A percentile compares a stretch with the other conserved stretches of the same genome.
Evolutionary conservation across 2,888 invertebrate species (phyloP).

Genomic region (Arge pagana): DNA sequence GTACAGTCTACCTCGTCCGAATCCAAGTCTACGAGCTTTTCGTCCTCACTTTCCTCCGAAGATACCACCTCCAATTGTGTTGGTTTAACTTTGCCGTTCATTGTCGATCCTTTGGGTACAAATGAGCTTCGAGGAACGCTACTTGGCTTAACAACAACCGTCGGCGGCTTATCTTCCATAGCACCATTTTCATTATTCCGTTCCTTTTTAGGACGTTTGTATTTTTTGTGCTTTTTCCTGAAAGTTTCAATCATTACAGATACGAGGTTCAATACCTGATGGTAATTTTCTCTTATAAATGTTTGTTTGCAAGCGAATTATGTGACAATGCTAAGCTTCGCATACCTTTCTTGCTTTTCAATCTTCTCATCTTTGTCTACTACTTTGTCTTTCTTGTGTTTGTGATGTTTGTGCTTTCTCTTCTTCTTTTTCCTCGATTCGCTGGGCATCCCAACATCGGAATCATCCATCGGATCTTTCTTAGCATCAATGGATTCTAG

Average conservation of each 20-base stretch:
- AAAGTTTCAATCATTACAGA: constrained; percentile 14
- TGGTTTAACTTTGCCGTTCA: constrained; percentile 50
- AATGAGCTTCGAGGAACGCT: background rate
- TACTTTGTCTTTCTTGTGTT: constrained; percentile 54
- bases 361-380: constrained; percentile 45
- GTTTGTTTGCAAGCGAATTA: background rate
- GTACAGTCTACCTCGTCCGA: constrained; percentile 67
- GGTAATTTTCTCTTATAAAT: background rate
- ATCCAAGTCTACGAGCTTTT: constrained; percentile 54
- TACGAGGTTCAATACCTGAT: background rate
- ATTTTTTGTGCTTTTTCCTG: constrained; percentile 55
- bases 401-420: constrained; percentile 55
- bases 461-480: constrained; percentile 43
- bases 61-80: constrained; percentile 48
- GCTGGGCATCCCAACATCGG: constrained; percentile 43
- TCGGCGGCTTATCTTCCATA: constrained; percentile 39
- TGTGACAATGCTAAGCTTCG: background rate
- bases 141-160: constrained; percentile 28
- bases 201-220: constrained; percentile 48
- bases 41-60: constrained; percentile 54
- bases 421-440: constrained; percentile 53
- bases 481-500: constrained; percentile 47
- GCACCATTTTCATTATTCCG: constrained; percentile 50
- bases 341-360: constrained; percentile 46
- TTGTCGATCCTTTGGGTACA: constrained; percentile 37